Conservation (phyloP, 2,888 invertebrate genomes). For the Osmoderma eremita region DNA sequence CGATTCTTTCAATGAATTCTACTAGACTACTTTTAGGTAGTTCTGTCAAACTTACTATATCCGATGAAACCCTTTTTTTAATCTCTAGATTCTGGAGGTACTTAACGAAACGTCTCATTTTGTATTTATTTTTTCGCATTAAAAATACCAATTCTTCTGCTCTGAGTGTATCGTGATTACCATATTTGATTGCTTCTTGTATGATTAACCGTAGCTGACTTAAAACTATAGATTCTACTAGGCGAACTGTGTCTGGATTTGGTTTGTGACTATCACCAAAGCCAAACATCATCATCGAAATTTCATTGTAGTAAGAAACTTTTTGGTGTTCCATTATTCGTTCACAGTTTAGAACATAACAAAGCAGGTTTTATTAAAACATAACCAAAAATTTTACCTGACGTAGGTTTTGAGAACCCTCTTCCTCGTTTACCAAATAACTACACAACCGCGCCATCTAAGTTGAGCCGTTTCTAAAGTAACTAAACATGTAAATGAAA, state of each 20-base stretch:
- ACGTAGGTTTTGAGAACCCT: too few species aligned
- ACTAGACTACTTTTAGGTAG: constrained; percentile 65
- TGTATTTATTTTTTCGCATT: constrained; percentile 82
- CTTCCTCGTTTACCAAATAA: too few species aligned
- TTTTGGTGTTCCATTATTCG: constrained; percentile 48
- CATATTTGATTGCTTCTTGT: constrained; percentile 77
- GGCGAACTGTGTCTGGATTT: constrained; percentile 80
- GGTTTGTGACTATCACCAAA: constrained; percentile 90
- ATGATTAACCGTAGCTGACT: constrained; percentile 83
- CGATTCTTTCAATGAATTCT: constrained; percentile 67
- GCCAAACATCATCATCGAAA: constrained; percentile 91
- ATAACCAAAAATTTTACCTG: too few species aligned
- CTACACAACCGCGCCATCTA: too few species aligned
- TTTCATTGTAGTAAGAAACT: constrained; percentile 72
- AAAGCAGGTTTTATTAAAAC: too few species aligned
- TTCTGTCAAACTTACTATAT: constrained; percentile 55
- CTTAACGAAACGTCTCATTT: constrained; percentile 79
- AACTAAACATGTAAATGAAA: too few species aligned
- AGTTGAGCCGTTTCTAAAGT: too few species aligned
- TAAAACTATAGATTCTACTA: constrained; percentile 85
- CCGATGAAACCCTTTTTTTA: constrained; percentile 61
- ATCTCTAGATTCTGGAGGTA: constrained; percentile 73
- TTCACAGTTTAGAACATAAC: too few species aligned
- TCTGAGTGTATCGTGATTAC: constrained; percentile 67
- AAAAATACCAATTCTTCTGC: constrained; percentile 80